Evolutionary conservation across 2,888 invertebrate genomes (phyloP), one percentile per base, ranked within the genome.

Genomic region (Fragum fragum): DNA sequence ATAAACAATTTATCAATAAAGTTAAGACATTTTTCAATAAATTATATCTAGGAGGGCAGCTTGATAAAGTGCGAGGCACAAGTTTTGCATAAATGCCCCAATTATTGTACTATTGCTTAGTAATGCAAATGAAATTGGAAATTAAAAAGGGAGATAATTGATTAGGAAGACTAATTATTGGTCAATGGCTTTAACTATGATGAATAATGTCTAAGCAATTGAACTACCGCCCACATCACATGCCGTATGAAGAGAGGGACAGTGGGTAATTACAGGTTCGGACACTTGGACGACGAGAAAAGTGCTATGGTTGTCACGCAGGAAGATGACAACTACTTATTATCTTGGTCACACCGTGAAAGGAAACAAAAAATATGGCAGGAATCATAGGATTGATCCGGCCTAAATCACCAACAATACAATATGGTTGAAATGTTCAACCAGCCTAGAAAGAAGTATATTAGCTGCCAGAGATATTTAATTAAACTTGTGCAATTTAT

Each of bases 121-220:
- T 42, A 66, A 66, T 66, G 66, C 66, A 66, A 66, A 66, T 66
- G 66, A 66, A 66, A 66, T 66, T 42, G 36, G 36, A 42, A 61
- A 61, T 61, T 73, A 52, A 77, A 77, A 77, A 69, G 77, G 77
- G 53, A 72, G 72, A 55, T 66, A 77, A 77, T 66, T 66, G 66
- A 66, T 77, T 72, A 72, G 66, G 69, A 52, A 66, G 53, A 18
- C 53, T 77, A 77, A 77, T 77, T 39, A 77, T 21, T 77, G 77
- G 77, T 72, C 77, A 77, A 63, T 73, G 61, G 29, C n/a, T 21
- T 61, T 47, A 7, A 26, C 63, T n/a, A 61, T 55, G 55, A 63
- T 73, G 73, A 73, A 61, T 59, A 29, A 61, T 73, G 73, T 73
- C 61, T 23, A 1, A 52, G 52, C 68, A 74, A 74, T 74, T 36